Conservation (phyloP, 2,797 vertebrate genomes). For the Sternarchorhynchus goeldii region DNA sequence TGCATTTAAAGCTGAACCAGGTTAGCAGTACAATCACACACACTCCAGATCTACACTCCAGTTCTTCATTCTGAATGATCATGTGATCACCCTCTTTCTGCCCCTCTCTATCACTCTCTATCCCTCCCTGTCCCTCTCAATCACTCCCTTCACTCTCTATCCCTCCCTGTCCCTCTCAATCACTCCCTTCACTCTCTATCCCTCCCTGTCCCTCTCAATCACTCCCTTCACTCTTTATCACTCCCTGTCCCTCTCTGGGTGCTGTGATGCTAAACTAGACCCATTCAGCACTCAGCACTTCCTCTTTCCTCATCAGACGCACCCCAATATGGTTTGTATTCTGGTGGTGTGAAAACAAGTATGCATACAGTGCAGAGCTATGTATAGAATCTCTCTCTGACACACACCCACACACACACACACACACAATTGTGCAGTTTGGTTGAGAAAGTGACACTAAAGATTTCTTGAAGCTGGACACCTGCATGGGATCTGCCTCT, state of each 20-base stretch:
- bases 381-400: not conserved
- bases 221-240: slow-evolving; percentile 21
- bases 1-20: too few species aligned
- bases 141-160: not conserved
- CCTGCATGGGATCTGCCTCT: too few species aligned
- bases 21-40: too few species aligned
- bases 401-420: not conserved
- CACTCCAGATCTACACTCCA: too few species aligned
- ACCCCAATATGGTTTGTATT: slow-evolving; percentile 57
- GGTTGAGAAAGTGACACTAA: not conserved
- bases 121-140: slow-evolving; percentile 28
- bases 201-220: slow-evolving; percentile 23
- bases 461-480: too few species aligned
- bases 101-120: too few species aligned
- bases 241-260: not conserved
- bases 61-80: too few species aligned
- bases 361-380: slow-evolving; percentile 58
- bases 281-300: slow-evolving; percentile 38
- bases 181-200: slow-evolving; percentile 11
- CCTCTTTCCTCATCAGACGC: slow-evolving; percentile 59
- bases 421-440: not conserved
- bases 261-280: not conserved
- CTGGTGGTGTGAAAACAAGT: slow-evolving; percentile 72
- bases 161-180: slow-evolving; percentile 26
- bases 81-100: too few species aligned